Conservation (phyloP, 2,888 invertebrate species). For the Platycheirus albimanus region DNA sequence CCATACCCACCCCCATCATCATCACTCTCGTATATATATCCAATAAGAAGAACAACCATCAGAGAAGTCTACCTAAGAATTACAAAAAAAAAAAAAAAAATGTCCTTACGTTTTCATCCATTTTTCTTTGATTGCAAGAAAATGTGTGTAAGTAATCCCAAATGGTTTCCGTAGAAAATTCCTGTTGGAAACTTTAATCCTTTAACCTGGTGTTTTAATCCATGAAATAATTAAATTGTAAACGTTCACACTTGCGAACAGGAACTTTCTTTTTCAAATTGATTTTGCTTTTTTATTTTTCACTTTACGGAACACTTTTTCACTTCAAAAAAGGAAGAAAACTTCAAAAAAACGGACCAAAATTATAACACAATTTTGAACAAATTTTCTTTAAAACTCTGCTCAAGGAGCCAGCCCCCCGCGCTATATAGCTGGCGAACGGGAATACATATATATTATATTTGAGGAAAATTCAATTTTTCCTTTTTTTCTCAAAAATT, state of each 20-base stretch:
- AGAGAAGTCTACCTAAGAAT: slow-evolving; percentile 35
- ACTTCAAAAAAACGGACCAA: background rate
- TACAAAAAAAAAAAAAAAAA: slow-evolving; percentile 33
- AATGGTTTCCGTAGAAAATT: slow-evolving; percentile 30
- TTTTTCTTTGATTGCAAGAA: slow-evolving; percentile 33
- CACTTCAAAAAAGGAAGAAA: slow-evolving; percentile 36
- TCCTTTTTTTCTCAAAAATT: slow-evolving; percentile 11
- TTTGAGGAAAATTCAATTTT: slow-evolving; percentile 65
- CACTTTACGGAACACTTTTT: slow-evolving; percentile 43
- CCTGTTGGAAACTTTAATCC: slow-evolving; percentile 27
- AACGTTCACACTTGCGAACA: slow-evolving; percentile 32
- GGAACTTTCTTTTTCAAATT: slow-evolving; percentile 22
- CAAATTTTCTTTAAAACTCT: slow-evolving; percentile 34
- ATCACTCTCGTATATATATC: background rate
- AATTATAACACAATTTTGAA: slow-evolving; percentile 29
- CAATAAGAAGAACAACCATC: slow-evolving; percentile 38
- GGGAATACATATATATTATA: slow-evolving; percentile 55
- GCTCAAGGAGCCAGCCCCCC: slow-evolving; percentile 35
- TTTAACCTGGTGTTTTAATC: slow-evolving; percentile 35
- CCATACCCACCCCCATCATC: too few relatives aligned
- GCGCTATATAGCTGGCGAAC: slow-evolving; percentile 50
- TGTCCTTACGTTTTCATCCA: slow-evolving; percentile 66
- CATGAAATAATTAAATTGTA: slow-evolving; percentile 12
- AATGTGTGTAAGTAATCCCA: slow-evolving; percentile 50
- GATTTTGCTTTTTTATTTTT: background rate